A percentile compares a stretch with the other conserved stretches of the same genome.
phyloP scores from a whole-genome alignment of 1,140 invertebrate species.

The Drosophila mauritiana region DNA sequence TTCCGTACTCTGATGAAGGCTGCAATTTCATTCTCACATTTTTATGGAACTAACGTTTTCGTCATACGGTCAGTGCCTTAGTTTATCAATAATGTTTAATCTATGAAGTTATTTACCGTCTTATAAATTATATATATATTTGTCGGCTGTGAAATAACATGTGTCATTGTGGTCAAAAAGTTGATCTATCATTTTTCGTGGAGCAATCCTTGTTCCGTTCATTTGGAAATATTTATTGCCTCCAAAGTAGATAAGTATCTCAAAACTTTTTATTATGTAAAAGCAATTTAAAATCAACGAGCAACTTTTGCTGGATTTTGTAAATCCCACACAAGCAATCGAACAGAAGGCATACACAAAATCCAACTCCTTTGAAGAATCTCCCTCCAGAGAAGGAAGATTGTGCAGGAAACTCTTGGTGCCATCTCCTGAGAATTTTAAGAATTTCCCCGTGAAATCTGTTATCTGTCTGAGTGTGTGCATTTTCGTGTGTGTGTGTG shows the following conservation, averaged over 20 bases:
- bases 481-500: slow-evolving; percentile 1
- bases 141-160: not conserved
- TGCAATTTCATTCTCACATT: slow-evolving; percentile 12
- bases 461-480: slow-evolving; percentile 25
- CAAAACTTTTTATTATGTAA: slow-evolving; percentile 6
- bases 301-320: slow-evolving; percentile 31
- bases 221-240: slow-evolving; percentile 7
- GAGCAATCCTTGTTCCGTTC: not conserved
- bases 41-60: slow-evolving; percentile 9
- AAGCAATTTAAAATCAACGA: slow-evolving; percentile 11
- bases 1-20: slow-evolving; percentile 3
- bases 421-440: slow-evolving; percentile 47
- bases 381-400: slow-evolving; percentile 3
- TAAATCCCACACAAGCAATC: slow-evolving; percentile 20
- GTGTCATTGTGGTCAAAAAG: not conserved
- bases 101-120: too few relatives aligned
- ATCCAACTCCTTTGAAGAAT: slow-evolving; percentile 1
- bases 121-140: too few relatives aligned
- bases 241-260: slow-evolving; percentile 13
- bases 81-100: not conserved
- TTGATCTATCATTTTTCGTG: not conserved
- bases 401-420: slow-evolving; percentile 24
- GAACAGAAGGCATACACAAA: not conserved
- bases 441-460: slow-evolving; percentile 60
- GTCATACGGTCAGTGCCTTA: not conserved